A percentile compares a stretch with the other conserved stretches of the same genome.
phyloP scores from a whole-genome alignment of 2,888 invertebrate species.

The Parelbella ahira region DNA sequence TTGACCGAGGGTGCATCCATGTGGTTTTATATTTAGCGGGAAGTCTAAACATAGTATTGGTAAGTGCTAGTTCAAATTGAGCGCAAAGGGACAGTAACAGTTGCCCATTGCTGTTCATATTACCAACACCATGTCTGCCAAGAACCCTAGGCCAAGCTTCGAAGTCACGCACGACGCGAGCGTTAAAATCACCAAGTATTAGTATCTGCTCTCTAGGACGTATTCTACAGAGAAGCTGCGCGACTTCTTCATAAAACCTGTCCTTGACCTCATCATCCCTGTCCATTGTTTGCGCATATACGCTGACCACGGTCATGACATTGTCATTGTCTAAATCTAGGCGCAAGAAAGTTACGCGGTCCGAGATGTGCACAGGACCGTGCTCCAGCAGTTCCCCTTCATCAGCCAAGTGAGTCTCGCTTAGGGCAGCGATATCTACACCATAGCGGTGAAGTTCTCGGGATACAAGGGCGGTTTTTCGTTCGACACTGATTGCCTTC shows the following conservation, averaged over 20 bases:
- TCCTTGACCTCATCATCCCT: constrained; percentile 29
- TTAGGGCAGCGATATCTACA: constrained; percentile 34
- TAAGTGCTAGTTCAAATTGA: constrained; percentile 28
- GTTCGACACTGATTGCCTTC: constrained; percentile 27
- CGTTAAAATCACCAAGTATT: no score
- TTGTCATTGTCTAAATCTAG: constrained; percentile 31
- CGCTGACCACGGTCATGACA: no score
- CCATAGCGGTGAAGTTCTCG: constrained; percentile 31
- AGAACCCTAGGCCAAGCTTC: constrained; percentile 26
- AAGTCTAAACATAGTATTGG: constrained; percentile 34
- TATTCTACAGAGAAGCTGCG: constrained; percentile 4
- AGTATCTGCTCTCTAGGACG: constrained; percentile 22
- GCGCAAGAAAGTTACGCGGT: constrained; percentile 26
- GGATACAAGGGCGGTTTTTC: constrained; percentile 34
- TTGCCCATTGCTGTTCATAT: constrained; percentile 34
- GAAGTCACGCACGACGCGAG: constrained; percentile 3
- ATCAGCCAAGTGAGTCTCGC: constrained; percentile 34
- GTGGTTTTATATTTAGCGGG: constrained; percentile 33
- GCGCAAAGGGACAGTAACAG: constrained; percentile 32
- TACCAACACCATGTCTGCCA: constrained; percentile 35
- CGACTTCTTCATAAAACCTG: constrained; percentile 31
- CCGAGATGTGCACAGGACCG: constrained; percentile 26
- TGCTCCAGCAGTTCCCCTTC: constrained; percentile 31
- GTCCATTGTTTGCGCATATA: constrained; percentile 34
- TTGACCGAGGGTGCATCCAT: constrained; percentile 37